Evolutionary conservation across 2,888 invertebrate genomes (phyloP), one percentile per base, ranked within the genome.

Genomic region (Hetaerina titia): DNA sequence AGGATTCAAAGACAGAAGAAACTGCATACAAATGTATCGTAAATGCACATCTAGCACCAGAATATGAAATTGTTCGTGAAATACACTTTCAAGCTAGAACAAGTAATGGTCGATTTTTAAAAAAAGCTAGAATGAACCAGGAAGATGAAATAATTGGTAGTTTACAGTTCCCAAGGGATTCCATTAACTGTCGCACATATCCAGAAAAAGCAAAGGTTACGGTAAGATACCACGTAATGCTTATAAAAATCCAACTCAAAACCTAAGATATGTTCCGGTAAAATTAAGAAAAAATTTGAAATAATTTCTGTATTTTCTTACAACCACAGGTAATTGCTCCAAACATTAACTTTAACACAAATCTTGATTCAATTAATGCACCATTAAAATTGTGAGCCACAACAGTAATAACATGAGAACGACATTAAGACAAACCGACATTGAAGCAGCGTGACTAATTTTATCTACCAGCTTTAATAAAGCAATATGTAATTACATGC

Each of bases 51-150:
- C 74, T 69, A 69, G 69, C 56, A 69, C 92, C 92, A 69, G 92
- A 92, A 57, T 69, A 56, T 56, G 92, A 92, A 74, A 92, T 11
- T 31, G 69, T 69, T 69, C 56, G 69, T 45, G 19, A 92, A 57
- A 22, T 92, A 69, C 57, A 22, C 56, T 92, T 74, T 92, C 64
- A 69, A 92, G 92, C 69, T 69, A 92, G 92, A 56, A 92, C 92
- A 92, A 92, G 69, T 92, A 92, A 92, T n/a, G n/a, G n/a, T 56
- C n/a, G 56, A n/a, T 56, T 74, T n/a, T 74, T 92, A 56, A 56
- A 69, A 56, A 63, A 74, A 56, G 92, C 69, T 74, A 56, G 13
- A 57, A 22, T 13, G 22, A 19, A 13, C 22, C 69, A 69, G 69
- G 31, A 74, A 74, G 69, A 45, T 22, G 69, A 92, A 92, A 92